Conservation (phyloP, 2,888 invertebrate genomes). For the Serripes groenlandicus region DNA sequence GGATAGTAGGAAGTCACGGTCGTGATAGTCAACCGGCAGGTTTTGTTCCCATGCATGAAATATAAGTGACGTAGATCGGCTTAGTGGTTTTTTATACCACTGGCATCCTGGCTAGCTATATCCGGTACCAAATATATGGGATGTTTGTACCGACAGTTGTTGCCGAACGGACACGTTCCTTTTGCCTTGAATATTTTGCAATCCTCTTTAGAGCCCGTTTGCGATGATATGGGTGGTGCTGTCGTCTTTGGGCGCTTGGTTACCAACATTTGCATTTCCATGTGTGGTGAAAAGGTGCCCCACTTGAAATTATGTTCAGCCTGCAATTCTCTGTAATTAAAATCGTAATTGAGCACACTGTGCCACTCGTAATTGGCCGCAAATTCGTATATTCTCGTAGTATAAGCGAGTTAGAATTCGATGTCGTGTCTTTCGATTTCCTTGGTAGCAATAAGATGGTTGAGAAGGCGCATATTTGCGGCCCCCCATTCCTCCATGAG, state of each 20-base stretch:
- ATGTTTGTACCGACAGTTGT: conserved; percentile 16
- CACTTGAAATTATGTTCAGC: conserved; percentile 43
- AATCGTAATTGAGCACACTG: conserved; percentile 37
- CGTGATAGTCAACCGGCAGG: conserved; percentile 18
- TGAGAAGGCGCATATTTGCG: conserved; percentile 35
- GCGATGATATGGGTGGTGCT: background rate
- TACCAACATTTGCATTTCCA: conserved; percentile 37
- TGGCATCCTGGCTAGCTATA: too few relatives aligned
- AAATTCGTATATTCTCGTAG: conserved; percentile 43
- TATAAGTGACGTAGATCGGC: background rate
- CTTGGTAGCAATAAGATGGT: conserved; percentile 8
- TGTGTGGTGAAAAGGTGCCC: conserved; percentile 47
- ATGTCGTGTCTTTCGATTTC: conserved; percentile 20
- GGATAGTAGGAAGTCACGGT: conserved; percentile 37
- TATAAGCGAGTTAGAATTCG: conserved; percentile 48
- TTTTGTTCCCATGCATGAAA: conserved; percentile 16
- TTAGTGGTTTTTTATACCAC: too few relatives aligned
- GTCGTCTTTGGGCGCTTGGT: conserved; percentile 2
- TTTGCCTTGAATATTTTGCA: conserved; percentile 43
- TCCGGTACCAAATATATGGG: too few relatives aligned
- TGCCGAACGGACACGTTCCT: conserved; percentile 38
- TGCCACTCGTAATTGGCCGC: conserved; percentile 48
- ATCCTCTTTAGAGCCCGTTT: conserved; percentile 28
- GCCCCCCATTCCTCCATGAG: conserved; percentile 36
- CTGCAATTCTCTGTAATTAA: conserved; percentile 23